A percentile compares a stretch with the other conserved stretches of the same genome.
phyloP scores from a whole-genome alignment of 2,888 invertebrate species.

The Hydrotaea cyrtoneurina region DNA sequence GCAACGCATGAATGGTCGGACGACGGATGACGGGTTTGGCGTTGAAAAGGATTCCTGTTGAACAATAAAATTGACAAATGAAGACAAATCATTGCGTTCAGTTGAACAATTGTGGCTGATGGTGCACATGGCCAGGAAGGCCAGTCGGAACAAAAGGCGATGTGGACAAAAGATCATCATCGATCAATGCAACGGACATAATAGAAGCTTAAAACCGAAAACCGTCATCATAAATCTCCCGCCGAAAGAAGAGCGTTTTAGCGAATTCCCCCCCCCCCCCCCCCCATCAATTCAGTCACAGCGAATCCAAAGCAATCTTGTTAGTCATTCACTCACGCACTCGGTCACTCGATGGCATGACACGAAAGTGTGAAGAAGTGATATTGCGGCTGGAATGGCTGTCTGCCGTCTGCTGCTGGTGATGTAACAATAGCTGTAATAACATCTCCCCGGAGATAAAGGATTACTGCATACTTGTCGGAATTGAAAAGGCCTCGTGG shows the following conservation, averaged over 20 bases:
- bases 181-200: slow-evolving; percentile 67
- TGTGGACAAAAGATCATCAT: slow-evolving; percentile 58
- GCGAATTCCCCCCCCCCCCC: not conserved
- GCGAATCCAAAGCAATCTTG: slow-evolving; percentile 57
- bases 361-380: slow-evolving; percentile 60
- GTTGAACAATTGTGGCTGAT: slow-evolving; percentile 55
- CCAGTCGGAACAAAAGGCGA: not conserved
- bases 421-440: slow-evolving; percentile 64
- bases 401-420: slow-evolving; percentile 19
- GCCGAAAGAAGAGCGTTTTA: slow-evolving; percentile 43
- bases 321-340: slow-evolving; percentile 46
- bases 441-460: slow-evolving; percentile 66
- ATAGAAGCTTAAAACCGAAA: slow-evolving; percentile 67
- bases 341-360: not conserved
- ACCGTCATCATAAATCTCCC: slow-evolving; percentile 66
- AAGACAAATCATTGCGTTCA: slow-evolving; percentile 66
- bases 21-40: slow-evolving; percentile 13
- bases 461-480: slow-evolving; percentile 52
- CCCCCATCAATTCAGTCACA: slow-evolving; percentile 1
- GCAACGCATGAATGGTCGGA: slow-evolving; percentile 5
- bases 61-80: slow-evolving; percentile 67
- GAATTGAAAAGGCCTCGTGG: slow-evolving; percentile 46
- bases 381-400: slow-evolving; percentile 21
- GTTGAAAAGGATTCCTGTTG: slow-evolving; percentile 63
- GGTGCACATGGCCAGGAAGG: not conserved